Evolutionary conservation across 2,797 vertebrate species (phyloP), one percentile per base, ranked within the genome.

Genomic region (Poecile montanus): DNA sequence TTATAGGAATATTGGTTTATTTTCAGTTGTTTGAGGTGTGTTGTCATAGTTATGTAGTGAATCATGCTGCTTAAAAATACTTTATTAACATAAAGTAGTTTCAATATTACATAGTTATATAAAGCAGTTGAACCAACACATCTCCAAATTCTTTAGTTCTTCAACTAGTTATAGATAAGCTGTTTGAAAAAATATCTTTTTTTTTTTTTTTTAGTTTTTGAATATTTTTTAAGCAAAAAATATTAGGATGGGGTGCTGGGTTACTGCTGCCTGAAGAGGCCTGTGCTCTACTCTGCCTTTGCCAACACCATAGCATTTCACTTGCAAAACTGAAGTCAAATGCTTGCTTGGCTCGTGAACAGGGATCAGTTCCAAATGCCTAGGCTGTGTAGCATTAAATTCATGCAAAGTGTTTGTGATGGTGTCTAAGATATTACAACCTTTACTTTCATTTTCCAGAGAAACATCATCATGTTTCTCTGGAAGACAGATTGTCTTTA

Each of bases 31-130:
- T 73, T 79, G 27, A 91, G 81, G 11, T n/a, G 34, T 91, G 53
- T 85, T 94, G 67, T 95, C 74, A 82, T 86, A 95, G 71, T 58
- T 93, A 56, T 54, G 30, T 27, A 27, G 75, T 94, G 93, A 94
- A 82, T 94, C 86, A 83, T 42, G 10, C 32, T 65, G 45, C n/a
- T 45, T 89, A 89, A 95, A 84, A 95, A 72, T 91, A 82, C 16
- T 67, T 51, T 47, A 50, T 54, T 92, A 85, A 61, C 30, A 22
- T 54, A 89, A 85, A 32, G 32, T 76, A 79, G 29, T 67, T 87
- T 79, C 47, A 54, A 13, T 36, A 36, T 82, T 93, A 73, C 18
- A 21, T 61, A 85, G 40, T 48, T 88, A 75, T 15, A 68, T 48
- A 63, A 76, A 18, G 14, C 21, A 70, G 42, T 53, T 56, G 14